Evolutionary conservation across 2,113 vertebrate species (phyloP).

Genomic region (Arenaria interpres): DNA sequence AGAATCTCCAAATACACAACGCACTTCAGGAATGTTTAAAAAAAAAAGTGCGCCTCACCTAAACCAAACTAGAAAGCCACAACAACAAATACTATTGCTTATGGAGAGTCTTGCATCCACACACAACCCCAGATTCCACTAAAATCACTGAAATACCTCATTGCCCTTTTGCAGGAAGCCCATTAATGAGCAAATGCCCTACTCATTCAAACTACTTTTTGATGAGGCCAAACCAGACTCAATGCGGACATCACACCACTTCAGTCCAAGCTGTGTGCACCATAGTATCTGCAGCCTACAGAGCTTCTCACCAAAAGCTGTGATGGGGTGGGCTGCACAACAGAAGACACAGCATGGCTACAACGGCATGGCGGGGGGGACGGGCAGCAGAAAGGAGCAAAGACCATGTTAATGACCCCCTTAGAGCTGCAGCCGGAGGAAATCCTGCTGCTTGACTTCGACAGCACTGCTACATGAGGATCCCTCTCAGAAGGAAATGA

Average conservation of each 20-base stretch:
- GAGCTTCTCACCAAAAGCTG: neutral
- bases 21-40: rapidly evolving
- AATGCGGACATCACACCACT: neutral
- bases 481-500: neutral
- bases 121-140: neutral
- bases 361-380: neutral
- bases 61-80: neutral
- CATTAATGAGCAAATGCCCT: neutral
- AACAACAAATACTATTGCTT: rapidly evolving
- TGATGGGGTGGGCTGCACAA: neutral
- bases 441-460: no score
- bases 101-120: neutral
- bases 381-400: neutral
- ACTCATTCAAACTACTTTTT: neutral
- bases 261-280: neutral
- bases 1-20: neutral
- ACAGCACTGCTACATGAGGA: neutral
- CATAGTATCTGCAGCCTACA: neutral
- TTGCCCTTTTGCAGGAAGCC: neutral
- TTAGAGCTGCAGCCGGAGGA: neutral
- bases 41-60: neutral
- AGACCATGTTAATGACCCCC: neutral
- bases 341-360: neutral
- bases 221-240: neutral
- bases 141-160: neutral